These are phyloP conservation scores for Onthophagus taurus DNA, from an alignment of 1,140 invertebrate genomes.

Conservation along the genomic window DNA sequence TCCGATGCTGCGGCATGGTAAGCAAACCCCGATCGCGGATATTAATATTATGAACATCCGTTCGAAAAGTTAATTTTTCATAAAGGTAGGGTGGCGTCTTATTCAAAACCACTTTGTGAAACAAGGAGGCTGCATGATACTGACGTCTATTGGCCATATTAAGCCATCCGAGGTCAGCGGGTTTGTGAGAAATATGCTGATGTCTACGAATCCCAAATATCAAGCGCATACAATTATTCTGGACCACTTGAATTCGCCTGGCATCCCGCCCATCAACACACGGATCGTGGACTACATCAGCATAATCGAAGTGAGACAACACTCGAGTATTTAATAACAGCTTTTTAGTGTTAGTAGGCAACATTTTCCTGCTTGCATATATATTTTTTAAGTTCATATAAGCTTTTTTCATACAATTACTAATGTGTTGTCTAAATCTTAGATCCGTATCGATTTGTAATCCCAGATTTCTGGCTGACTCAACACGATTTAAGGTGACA, in stretches of 20 bases:
- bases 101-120: constrained; percentile 1
- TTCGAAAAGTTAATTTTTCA: constrained; percentile 5
- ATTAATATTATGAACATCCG: constrained; percentile 10
- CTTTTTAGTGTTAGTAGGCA: no score
- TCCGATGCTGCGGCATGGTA: constrained; percentile 1
- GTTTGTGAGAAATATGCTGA: background rate
- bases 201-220: constrained; percentile 8
- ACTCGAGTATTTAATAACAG: no score
- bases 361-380: no score
- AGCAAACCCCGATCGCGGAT: constrained; percentile 1
- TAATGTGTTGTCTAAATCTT: no score
- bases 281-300: constrained; percentile 7
- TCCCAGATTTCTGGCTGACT: no score
- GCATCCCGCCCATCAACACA: constrained; percentile 2
- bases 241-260: background rate
- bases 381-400: no score
- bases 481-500: no score
- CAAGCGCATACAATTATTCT: constrained; percentile 7
- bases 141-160: constrained; percentile 11
- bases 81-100: constrained; percentile 5
- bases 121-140: background rate
- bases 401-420: no score
- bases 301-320: constrained; percentile 9
- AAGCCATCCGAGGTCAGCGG: background rate
- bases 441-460: no score